Evolutionary conservation across 2,888 invertebrate genomes (phyloP).

Genomic region (Rhyacophila evoluta): DNA sequence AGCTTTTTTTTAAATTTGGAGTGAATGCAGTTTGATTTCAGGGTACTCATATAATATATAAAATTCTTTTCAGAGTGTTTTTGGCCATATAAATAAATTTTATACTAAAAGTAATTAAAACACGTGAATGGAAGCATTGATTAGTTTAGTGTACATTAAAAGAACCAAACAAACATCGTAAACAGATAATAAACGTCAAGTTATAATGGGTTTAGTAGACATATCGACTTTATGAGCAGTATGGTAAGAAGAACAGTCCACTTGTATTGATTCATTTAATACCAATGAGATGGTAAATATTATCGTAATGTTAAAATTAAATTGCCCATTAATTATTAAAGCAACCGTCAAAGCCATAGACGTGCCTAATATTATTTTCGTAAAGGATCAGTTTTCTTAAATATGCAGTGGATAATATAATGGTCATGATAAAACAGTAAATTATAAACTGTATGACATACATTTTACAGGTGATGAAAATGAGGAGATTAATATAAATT

Average conservation of each 20-base stretch:
- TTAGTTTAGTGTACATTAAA: not conserved
- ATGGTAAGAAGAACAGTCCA: constrained; percentile 31
- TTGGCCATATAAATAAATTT: too few relatives aligned
- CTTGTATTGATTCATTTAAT: constrained; percentile 40
- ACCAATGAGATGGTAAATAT: constrained; percentile 38
- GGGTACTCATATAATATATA: too few relatives aligned
- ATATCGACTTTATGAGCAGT: constrained; percentile 30
- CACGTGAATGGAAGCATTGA: not conserved
- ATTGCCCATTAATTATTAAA: constrained; percentile 33
- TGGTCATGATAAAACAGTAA: too few relatives aligned
- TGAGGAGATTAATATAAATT: too few relatives aligned
- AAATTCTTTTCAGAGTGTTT: too few relatives aligned
- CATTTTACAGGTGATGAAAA: too few relatives aligned
- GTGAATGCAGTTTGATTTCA: too few relatives aligned
- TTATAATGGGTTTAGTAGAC: constrained; percentile 7
- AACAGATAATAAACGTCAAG: constrained; percentile 32
- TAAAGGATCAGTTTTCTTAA: too few relatives aligned
- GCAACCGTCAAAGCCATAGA: not conserved
- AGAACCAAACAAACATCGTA: constrained; percentile 27
- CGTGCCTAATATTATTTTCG: not conserved
- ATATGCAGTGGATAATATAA: too few relatives aligned
- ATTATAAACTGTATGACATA: too few relatives aligned
- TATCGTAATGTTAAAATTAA: constrained; percentile 10
- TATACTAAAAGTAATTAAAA: not conserved
- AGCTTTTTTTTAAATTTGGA: too few relatives aligned